Evolutionary conservation across 2,797 vertebrate species (phyloP).

Genomic region (Artibeus jamaicensis): DNA sequence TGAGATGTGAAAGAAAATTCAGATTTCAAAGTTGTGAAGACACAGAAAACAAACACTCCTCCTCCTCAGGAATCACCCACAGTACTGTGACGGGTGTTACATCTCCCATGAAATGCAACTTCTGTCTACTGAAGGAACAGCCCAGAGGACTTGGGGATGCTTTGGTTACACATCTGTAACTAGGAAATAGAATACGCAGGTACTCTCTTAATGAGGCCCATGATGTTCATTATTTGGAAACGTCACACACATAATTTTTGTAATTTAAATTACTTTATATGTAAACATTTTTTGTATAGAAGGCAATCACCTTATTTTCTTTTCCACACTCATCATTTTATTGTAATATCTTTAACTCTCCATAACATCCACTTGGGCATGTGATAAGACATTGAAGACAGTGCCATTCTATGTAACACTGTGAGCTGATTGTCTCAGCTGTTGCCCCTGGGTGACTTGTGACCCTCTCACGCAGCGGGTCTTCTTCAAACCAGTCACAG

Average conservation of each 20-base stretch:
- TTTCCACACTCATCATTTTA: neutral
- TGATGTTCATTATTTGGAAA: neutral
- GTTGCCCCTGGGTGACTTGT: neutral
- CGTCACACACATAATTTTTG: neutral
- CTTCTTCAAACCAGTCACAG: neutral
- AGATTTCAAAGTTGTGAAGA: neutral
- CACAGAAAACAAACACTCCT: neutral
- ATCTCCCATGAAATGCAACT: neutral
- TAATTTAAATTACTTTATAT: neutral
- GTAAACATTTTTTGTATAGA: neutral
- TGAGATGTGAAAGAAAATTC: neutral
- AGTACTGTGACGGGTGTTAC: neutral
- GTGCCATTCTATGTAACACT: neutral
- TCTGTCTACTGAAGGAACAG: neutral
- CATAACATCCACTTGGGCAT: neutral
- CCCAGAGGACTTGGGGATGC: accelerated
- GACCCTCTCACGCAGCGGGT: neutral
- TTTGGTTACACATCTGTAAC: neutral
- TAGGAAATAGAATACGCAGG: neutral
- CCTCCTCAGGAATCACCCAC: neutral
- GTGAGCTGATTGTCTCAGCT: neutral
- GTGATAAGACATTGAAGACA: neutral
- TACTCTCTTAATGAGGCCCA: neutral
- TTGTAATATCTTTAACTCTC: neutral
- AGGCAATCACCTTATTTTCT: neutral